phyloP scores from a whole-genome alignment of 2,797 vertebrate species.

The Microctenopoma stevenorrisi region DNA sequence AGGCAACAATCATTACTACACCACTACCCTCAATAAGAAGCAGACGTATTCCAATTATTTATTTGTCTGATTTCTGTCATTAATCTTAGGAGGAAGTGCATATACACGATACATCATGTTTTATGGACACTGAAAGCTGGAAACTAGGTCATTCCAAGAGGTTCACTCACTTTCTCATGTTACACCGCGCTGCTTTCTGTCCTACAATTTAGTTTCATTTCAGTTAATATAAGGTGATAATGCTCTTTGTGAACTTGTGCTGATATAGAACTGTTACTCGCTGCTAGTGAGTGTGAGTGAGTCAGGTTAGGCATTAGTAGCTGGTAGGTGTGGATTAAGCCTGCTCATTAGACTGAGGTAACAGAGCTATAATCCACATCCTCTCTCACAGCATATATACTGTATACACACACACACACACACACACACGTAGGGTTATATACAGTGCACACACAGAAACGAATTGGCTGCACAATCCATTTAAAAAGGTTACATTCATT shows the following conservation, averaged over 20 bases:
- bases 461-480: constrained; percentile 32
- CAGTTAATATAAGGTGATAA: neutral
- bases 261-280: constrained; percentile 16
- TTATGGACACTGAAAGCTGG: no score
- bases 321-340: constrained; percentile 64
- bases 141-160: no score
- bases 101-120: no score
- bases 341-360: constrained; percentile 55
- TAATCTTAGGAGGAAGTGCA: no score
- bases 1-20: no score
- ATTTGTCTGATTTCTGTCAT: no score
- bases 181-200: neutral
- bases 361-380: constrained; percentile 59
- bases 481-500: constrained; percentile 62
- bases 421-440: constrained; percentile 3
- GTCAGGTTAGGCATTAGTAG: constrained; percentile 58
- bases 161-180: neutral
- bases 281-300: constrained; percentile 40
- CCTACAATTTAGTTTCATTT: neutral
- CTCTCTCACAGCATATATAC: constrained; percentile 32
- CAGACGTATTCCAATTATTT: no score
- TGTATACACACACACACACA: neutral
- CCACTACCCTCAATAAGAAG: no score
- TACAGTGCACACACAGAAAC: constrained; percentile 26
- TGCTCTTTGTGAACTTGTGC: neutral